A percentile compares a stretch with the other conserved stretches of the same genome.
Evolutionary conservation across 2,113 vertebrate species (phyloP).

Genomic region (Thunnus maccoyii): DNA sequence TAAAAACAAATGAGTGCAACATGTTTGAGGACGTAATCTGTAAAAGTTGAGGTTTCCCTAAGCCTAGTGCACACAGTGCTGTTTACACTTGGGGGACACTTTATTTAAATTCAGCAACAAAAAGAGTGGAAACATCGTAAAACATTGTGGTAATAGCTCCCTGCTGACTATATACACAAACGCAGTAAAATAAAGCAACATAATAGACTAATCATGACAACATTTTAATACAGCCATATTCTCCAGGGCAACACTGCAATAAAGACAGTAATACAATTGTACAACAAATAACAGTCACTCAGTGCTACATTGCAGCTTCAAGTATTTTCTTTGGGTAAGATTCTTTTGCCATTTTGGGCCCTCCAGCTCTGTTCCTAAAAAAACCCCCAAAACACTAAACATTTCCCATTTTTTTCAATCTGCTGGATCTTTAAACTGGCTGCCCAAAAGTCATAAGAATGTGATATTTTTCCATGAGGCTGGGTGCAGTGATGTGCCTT

Average conservation of each 20-base stretch:
- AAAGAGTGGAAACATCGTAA: slow-evolving; percentile 29
- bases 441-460: slow-evolving; percentile 21
- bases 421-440: slow-evolving; percentile 23
- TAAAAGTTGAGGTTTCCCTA: not conserved
- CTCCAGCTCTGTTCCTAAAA: slow-evolving; percentile 1
- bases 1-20: slow-evolving; percentile 5
- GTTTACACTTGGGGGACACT: not conserved
- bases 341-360: not conserved
- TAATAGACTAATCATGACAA: slow-evolving; percentile 18
- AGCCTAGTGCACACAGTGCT: not conserved
- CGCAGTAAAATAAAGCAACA: slow-evolving; percentile 27
- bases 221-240: slow-evolving; percentile 22
- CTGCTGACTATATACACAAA: slow-evolving; percentile 29
- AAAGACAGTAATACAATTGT: slow-evolving; percentile 14
- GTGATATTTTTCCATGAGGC: slow-evolving; percentile 3
- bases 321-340: not conserved
- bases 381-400: not conserved
- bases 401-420: not conserved
- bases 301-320: not conserved
- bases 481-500: slow-evolving; percentile 9
- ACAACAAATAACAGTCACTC: slow-evolving; percentile 11
- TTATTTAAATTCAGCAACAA: slow-evolving; percentile 33
- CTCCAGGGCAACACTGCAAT: slow-evolving; percentile 17
- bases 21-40: not conserved
- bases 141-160: slow-evolving; percentile 29